phyloP scores from a whole-genome alignment of 2,113 vertebrate genomes.

The Casuarius casuarius region DNA sequence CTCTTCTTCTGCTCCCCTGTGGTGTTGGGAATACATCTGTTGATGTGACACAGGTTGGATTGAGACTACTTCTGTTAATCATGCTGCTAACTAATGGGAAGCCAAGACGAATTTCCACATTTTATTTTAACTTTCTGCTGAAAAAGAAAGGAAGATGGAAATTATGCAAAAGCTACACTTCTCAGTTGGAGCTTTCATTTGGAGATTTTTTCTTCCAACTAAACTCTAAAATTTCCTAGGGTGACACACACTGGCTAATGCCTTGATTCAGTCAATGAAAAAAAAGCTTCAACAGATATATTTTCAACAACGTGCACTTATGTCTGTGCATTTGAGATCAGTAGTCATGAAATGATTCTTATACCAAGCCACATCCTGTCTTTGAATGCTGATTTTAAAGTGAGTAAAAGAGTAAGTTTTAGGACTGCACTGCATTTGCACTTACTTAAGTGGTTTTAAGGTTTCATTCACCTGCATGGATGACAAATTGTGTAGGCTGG shows the following conservation, averaged over 20 bases:
- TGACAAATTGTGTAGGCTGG: neutral
- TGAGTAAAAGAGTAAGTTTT: neutral
- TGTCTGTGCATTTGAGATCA: neutral
- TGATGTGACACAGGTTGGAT: neutral
- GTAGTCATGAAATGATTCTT: accelerated
- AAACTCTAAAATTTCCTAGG: neutral
- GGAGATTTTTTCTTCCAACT: neutral
- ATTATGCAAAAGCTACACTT: neutral
- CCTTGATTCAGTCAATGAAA: neutral
- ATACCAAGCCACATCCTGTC: neutral
- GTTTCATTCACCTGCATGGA: neutral
- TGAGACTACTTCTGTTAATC: neutral
- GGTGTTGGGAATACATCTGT: neutral
- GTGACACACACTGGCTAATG: neutral
- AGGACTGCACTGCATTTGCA: neutral
- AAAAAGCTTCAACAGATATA: neutral
- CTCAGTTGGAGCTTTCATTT: neutral
- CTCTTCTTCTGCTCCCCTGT: neutral
- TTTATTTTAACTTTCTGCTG: neutral
- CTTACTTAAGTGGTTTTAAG: neutral
- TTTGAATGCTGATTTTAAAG: neutral
- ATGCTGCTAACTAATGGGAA: neutral
- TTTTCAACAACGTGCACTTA: neutral
- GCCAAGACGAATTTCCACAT: neutral
- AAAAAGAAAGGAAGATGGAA: neutral